phyloP scores from a whole-genome alignment of 2,888 invertebrate species.

The Synergus gifuensis region DNA sequence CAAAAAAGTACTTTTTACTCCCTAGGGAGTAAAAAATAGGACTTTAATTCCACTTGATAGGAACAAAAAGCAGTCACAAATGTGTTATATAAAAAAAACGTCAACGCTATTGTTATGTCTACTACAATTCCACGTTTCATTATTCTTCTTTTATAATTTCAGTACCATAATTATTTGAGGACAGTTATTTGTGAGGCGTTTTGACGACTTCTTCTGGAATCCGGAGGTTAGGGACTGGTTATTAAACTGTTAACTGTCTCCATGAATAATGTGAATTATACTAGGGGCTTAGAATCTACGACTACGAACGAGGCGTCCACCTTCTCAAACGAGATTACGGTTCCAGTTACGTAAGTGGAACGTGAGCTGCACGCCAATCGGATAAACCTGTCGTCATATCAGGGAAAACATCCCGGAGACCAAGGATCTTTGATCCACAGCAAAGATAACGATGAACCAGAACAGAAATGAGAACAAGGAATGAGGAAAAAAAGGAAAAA shows the following conservation, averaged over 20 bases:
- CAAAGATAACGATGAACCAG: not conserved
- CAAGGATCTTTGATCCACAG: slow-evolving; percentile 28
- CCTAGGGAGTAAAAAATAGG: too few relatives aligned
- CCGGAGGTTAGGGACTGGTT: slow-evolving; percentile 18
- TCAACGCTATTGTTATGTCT: too few relatives aligned
- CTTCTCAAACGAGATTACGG: slow-evolving; percentile 30
- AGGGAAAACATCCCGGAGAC: slow-evolving; percentile 35
- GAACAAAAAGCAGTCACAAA: too few relatives aligned
- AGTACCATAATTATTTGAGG: not conserved
- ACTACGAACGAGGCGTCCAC: slow-evolving; percentile 25
- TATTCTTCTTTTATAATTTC: too few relatives aligned
- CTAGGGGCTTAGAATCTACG: not conserved
- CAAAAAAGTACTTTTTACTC: too few relatives aligned
- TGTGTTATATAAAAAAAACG: too few relatives aligned
- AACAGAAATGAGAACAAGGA: not conserved
- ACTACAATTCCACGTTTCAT: too few relatives aligned
- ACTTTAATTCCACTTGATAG: too few relatives aligned
- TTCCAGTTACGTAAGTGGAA: slow-evolving; percentile 37
- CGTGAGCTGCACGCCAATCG: slow-evolving; percentile 39
- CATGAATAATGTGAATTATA: slow-evolving; percentile 1
- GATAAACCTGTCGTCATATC: slow-evolving; percentile 15
- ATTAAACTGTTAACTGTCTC: slow-evolving; percentile 29
- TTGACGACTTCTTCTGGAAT: slow-evolving; percentile 17
- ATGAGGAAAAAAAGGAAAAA: not conserved
- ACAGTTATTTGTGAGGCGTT: not conserved